phyloP scores from a whole-genome alignment of 1,140 invertebrate genomes.

The Holcopasites calliopsidis region DNA sequence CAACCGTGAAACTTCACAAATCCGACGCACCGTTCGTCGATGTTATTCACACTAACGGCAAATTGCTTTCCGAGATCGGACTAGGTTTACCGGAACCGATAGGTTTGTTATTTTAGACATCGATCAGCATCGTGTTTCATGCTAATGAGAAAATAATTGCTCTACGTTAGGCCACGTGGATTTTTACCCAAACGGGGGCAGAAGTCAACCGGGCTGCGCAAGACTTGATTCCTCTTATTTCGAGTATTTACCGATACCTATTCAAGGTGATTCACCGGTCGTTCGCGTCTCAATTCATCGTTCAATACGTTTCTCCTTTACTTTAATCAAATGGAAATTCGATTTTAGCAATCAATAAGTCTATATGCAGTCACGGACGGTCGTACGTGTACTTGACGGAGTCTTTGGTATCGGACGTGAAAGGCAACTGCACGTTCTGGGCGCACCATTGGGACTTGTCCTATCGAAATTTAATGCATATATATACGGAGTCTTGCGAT shows the following conservation, averaged over 20 bases:
- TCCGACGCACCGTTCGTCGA: conserved; percentile 85
- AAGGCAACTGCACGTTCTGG: conserved; percentile 79
- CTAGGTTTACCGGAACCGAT: conserved; percentile 80
- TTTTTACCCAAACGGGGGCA: conserved; percentile 86
- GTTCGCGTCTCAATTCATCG: background rate
- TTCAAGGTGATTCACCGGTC: conserved; percentile 70
- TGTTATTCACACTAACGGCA: conserved; percentile 85
- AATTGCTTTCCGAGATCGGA: conserved; percentile 78
- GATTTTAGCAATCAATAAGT: conserved; percentile 76
- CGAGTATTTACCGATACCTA: conserved; percentile 68
- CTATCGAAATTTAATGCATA: conserved; percentile 69
- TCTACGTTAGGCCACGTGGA: conserved; percentile 81
- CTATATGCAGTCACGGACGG: conserved; percentile 82
- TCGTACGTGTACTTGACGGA: conserved; percentile 82
- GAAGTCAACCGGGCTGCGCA: conserved; percentile 80
- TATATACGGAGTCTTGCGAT: conserved; percentile 55
- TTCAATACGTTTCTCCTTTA: background rate
- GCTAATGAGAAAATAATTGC: background rate
- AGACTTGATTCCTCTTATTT: conserved; percentile 71
- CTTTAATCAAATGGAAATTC: background rate
- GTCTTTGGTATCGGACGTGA: conserved; percentile 73
- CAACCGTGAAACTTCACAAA: conserved; percentile 79
- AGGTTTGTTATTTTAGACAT: conserved; percentile 70
- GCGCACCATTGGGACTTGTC: conserved; percentile 80
- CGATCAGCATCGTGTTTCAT: background rate